Evolutionary conservation across 2,797 vertebrate genomes (phyloP).

Genomic region (Sternarchorhynchus goeldii): DNA sequence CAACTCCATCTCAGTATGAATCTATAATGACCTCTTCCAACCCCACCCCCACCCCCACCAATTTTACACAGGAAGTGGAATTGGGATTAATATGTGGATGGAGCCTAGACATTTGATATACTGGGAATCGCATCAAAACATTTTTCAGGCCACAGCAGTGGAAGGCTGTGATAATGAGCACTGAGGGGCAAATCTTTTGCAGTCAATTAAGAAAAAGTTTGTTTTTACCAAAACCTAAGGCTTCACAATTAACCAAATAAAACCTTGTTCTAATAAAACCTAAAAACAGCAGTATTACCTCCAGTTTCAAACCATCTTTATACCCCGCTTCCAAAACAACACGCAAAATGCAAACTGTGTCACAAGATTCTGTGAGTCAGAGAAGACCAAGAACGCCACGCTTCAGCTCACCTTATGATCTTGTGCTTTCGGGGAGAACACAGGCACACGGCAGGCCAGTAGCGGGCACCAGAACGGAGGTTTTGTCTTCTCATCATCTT

Average conservation of each 20-base stretch:
- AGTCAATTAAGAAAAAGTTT: not conserved
- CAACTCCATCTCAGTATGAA: slow-evolving; percentile 4
- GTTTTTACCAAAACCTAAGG: not conserved
- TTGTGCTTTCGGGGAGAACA: slow-evolving; percentile 77
- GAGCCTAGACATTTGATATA: not conserved
- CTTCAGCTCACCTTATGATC: slow-evolving; percentile 77
- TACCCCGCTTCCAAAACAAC: slow-evolving; percentile 17
- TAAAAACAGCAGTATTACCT: not conserved
- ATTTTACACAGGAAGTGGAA: not conserved
- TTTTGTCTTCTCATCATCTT: slow-evolving; percentile 83
- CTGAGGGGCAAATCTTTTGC: not conserved
- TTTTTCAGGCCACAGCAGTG: not conserved
- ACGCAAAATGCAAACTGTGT: slow-evolving; percentile 2
- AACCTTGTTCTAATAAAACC: not conserved
- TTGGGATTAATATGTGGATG: not conserved
- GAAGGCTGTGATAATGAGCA: not conserved
- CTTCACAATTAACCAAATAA: not conserved
- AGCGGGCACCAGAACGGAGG: slow-evolving; percentile 83
- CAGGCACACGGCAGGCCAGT: slow-evolving; percentile 79
- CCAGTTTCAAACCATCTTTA: not conserved
- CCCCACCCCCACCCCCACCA: too few species aligned
- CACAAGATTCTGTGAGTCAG: not conserved
- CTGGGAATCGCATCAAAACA: not conserved
- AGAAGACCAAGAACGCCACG: not conserved
- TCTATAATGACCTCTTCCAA: slow-evolving; percentile 6